A percentile compares a stretch with the other conserved stretches of the same genome.
phyloP scores from a whole-genome alignment of 2,888 invertebrate genomes.

The Antheraea assamensis region DNA sequence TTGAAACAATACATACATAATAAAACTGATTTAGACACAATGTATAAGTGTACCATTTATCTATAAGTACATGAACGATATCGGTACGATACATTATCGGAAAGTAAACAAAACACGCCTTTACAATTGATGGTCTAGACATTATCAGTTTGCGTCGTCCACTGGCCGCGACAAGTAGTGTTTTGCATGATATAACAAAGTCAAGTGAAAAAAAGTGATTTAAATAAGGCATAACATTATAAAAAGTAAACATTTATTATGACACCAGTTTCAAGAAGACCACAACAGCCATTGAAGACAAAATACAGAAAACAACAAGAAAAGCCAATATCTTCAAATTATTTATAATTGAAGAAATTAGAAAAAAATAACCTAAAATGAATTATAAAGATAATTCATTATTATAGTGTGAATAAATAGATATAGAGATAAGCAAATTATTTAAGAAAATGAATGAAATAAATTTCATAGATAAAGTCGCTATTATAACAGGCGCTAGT shows the following conservation, averaged over 20 bases:
- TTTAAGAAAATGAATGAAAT: slow-evolving; percentile 41
- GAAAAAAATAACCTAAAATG: neutral
- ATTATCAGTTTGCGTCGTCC: neutral
- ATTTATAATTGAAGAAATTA: neutral
- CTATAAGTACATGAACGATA: neutral
- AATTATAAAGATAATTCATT: neutral
- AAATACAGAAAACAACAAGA: neutral
- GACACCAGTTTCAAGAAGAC: neutral
- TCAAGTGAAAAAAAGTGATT: neutral
- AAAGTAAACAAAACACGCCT: neutral
- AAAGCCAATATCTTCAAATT: neutral
- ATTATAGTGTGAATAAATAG: neutral
- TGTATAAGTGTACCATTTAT: neutral
- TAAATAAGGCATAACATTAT: neutral
- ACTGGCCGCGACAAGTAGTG: neutral
- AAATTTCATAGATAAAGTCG: slow-evolving; percentile 51
- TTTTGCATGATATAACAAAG: neutral
- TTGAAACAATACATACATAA: neutral
- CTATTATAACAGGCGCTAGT: slow-evolving; percentile 58
- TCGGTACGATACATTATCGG: neutral
- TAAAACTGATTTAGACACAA: neutral
- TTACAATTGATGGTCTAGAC: neutral
- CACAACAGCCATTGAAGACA: neutral
- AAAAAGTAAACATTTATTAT: neutral
- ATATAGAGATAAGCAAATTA: slow-evolving; percentile 6